Percentiles rank a stretch among this genome's conserved stretches.
These are phyloP conservation scores for Sthenelais limicola DNA, from an alignment of 2,888 invertebrate genomes.

Conservation along the genomic window DNA sequence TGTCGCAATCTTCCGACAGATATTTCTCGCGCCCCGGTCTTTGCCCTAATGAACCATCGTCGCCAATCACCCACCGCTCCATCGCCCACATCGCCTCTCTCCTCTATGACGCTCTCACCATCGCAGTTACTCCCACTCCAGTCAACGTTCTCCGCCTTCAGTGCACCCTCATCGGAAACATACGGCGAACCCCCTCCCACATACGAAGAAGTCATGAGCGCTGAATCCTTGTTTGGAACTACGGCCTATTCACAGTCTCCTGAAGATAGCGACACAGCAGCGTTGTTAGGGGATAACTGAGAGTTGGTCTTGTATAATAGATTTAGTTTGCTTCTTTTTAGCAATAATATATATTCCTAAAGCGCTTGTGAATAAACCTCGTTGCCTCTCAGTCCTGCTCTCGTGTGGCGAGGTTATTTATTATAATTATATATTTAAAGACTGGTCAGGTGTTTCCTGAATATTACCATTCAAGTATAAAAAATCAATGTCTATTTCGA, in stretches of 20 bases:
- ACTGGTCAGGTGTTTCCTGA: too few species aligned
- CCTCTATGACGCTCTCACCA: conserved; percentile 28
- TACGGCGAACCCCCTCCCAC: conserved; percentile 34
- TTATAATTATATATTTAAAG: too few species aligned
- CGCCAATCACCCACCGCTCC: background rate
- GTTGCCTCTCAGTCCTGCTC: too few species aligned
- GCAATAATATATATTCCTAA: too few species aligned
- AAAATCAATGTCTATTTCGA: too few species aligned
- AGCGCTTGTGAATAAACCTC: too few species aligned
- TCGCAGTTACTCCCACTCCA: conserved; percentile 7
- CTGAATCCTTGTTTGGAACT: conserved; percentile 25
- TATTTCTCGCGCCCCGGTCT: background rate
- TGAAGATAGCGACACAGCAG: conserved; percentile 12
- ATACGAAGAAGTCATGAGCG: conserved; percentile 41
- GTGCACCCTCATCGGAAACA: background rate
- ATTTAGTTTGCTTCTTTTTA: too few species aligned
- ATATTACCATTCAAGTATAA: too few species aligned
- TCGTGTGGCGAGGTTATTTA: too few species aligned
- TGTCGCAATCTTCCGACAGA: background rate
- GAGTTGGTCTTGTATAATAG: too few species aligned
- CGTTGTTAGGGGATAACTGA: conserved; percentile 13
- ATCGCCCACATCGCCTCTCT: conserved; percentile 28
- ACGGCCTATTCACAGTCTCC: conserved; percentile 31
- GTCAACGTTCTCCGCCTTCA: background rate
- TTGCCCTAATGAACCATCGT: conserved; percentile 21